phyloP scores from a whole-genome alignment of 2,888 invertebrate species.

The Trichopria drosophilae region DNA sequence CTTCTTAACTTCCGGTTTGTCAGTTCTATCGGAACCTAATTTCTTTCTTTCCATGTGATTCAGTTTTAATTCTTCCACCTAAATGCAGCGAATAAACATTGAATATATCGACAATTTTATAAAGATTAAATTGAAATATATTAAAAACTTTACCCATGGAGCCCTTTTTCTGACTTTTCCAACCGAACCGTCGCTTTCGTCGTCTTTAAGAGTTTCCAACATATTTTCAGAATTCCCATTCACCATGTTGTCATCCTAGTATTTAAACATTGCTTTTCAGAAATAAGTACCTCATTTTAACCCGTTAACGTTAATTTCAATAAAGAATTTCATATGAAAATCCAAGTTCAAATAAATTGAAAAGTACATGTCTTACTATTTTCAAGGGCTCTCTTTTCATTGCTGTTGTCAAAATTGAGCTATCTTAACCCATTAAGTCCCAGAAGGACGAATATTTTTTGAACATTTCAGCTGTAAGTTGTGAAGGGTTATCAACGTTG shows the following conservation, averaged over 20 bases:
- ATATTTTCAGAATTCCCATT: conserved; percentile 52
- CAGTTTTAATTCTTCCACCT: conserved; percentile 54
- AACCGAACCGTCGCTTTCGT: conserved; percentile 46
- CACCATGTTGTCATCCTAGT: conserved; percentile 51
- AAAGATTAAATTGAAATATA: not conserved
- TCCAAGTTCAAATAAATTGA: no score
- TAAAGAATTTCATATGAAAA: no score
- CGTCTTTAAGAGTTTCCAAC: conserved; percentile 46
- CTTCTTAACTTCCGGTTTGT: conserved; percentile 47
- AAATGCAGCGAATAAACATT: conserved; percentile 1
- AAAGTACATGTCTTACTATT: no score
- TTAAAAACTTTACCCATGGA: conserved; percentile 49
- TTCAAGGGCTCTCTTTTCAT: no score
- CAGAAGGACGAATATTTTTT: no score
- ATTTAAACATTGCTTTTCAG: no score
- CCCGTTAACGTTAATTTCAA: no score
- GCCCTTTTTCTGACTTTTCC: conserved; percentile 50
- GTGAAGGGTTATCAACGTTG: no score
- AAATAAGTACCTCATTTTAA: no score
- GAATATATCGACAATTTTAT: conserved; percentile 11
- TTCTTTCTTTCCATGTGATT: conserved; percentile 55
- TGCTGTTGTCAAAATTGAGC: no score
- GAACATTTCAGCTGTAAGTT: no score
- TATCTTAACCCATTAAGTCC: no score
- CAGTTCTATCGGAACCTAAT: conserved; percentile 42